Conservation (phyloP, 2,113 vertebrate genomes). For the Gymnorhina tibicen region DNA sequence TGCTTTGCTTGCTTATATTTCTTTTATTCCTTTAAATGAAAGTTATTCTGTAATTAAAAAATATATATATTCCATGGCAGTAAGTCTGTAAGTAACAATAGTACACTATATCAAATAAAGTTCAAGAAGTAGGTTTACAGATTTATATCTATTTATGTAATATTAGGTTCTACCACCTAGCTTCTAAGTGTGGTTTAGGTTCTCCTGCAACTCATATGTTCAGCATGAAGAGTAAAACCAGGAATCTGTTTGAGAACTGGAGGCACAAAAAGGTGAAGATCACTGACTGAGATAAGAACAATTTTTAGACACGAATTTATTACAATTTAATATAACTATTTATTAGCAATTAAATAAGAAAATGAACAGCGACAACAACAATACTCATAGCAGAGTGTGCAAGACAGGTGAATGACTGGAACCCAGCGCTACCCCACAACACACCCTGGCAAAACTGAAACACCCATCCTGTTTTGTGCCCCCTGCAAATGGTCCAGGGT, state of each 20-base stretch:
- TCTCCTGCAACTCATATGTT: rapidly evolving
- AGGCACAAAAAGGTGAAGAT: neutral
- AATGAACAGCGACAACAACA: neutral
- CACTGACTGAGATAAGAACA: too few relatives aligned
- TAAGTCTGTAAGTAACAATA: neutral
- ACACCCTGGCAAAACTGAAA: neutral
- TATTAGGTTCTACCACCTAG: neutral
- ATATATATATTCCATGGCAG: neutral
- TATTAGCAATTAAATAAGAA: neutral
- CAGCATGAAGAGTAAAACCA: neutral
- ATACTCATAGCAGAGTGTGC: neutral
- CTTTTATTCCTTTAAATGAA: neutral
- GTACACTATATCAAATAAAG: neutral
- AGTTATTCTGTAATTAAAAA: neutral
- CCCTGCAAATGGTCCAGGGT: neutral
- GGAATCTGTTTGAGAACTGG: rapidly evolving
- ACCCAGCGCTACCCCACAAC: too few relatives aligned
- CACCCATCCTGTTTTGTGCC: neutral
- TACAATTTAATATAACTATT: too few relatives aligned
- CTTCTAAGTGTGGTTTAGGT: neutral
- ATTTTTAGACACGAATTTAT: neutral
- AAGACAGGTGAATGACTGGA: neutral
- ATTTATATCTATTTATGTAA: neutral
- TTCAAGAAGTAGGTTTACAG: neutral
- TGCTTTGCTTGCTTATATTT: neutral